Evolutionary conservation across 2,113 vertebrate genomes (phyloP).

Genomic region (Strix uralensis): DNA sequence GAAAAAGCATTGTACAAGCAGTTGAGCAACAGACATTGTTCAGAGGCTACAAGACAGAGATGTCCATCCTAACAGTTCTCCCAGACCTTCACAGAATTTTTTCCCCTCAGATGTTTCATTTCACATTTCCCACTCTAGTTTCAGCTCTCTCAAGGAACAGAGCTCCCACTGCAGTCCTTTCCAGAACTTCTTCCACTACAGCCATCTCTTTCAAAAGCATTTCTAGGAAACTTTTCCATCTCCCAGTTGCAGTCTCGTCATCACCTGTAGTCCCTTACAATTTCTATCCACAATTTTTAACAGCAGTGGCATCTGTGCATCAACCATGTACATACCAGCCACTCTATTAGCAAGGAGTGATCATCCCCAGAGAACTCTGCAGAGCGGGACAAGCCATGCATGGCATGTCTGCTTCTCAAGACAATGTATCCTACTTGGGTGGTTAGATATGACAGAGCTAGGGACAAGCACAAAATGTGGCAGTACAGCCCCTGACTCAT

Average conservation of each 20-base stretch:
- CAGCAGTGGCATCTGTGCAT: background rate
- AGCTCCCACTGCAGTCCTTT: background rate
- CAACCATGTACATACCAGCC: background rate
- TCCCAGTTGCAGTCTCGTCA: background rate
- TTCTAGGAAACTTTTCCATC: background rate
- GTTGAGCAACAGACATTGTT: background rate
- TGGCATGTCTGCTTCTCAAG: background rate
- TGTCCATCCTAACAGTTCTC: background rate
- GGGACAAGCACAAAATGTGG: background rate
- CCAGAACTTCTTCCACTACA: background rate
- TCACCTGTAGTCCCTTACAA: background rate
- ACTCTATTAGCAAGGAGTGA: background rate
- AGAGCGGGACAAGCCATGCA: background rate
- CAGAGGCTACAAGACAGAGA: background rate
- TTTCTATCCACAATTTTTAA: background rate
- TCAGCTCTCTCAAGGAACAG: background rate
- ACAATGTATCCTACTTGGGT: background rate
- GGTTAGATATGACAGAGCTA: background rate
- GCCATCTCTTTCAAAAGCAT: background rate
- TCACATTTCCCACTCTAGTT: background rate
- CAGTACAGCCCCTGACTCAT: background rate
- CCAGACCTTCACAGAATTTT: background rate
- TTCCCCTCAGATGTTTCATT: background rate
- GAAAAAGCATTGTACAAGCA: background rate
- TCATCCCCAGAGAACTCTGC: background rate